These are phyloP conservation scores for Amyelois transitella DNA, from an alignment of 1,140 invertebrate genomes.

Conservation along the genomic window DNA sequence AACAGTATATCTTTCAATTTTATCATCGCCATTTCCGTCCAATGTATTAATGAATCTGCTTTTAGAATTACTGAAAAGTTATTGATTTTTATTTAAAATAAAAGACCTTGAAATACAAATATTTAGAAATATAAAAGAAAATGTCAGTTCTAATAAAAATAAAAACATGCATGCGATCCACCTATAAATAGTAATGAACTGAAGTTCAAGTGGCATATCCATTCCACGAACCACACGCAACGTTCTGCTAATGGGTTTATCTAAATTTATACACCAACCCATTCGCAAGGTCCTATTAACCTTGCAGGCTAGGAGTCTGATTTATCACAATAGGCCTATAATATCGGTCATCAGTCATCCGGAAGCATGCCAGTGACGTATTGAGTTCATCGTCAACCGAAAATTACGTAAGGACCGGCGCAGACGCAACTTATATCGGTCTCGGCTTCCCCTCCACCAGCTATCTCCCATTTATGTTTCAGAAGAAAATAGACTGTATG, in stretches of 20 bases:
- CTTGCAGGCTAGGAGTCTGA: constrained; percentile 36
- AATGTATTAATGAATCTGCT: constrained; percentile 6
- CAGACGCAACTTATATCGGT: constrained; percentile 61
- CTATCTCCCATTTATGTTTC: constrained; percentile 17
- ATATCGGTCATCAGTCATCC: constrained; percentile 49
- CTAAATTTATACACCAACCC: constrained; percentile 20
- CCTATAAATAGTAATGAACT: background rate
- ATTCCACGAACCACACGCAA: background rate
- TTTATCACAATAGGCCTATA: constrained; percentile 31
- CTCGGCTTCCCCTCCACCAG: constrained; percentile 21
- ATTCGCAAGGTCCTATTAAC: constrained; percentile 19
- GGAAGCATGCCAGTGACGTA: constrained; percentile 61
- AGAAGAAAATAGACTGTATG: constrained; percentile 33
- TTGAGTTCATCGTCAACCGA: constrained; percentile 60
- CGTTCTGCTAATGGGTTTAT: constrained; percentile 5
- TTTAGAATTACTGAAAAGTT: background rate
- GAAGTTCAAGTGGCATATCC: constrained; percentile 14
- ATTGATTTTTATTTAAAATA: background rate
- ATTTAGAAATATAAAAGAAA: too few relatives aligned
- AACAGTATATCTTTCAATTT: constrained; percentile 21
- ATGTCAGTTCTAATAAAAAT: too few relatives aligned
- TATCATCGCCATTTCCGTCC: constrained; percentile 18
- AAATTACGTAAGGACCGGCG: constrained; percentile 61
- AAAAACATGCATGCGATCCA: background rate
- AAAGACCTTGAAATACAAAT: background rate